Evolutionary conservation across 2,888 invertebrate genomes (phyloP).

Genomic region (Drosophila pseudotalamancana): DNA sequence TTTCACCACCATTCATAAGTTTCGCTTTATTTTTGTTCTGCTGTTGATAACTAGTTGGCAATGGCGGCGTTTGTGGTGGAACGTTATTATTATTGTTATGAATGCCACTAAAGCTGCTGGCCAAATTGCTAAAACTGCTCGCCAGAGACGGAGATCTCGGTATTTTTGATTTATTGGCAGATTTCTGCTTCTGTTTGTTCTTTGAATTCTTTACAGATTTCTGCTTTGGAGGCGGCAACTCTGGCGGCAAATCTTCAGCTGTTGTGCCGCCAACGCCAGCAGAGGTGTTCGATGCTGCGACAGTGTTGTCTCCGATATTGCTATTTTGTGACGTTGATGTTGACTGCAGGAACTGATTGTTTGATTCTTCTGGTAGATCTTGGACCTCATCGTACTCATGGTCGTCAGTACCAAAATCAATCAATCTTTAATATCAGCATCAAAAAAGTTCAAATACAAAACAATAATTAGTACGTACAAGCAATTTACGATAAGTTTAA

Average conservation of each 20-base stretch:
- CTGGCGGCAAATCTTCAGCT: slow-evolving; percentile 68
- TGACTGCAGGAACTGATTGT: slow-evolving; percentile 59
- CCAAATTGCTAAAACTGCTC: slow-evolving; percentile 75
- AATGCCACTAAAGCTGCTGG: slow-evolving; percentile 66
- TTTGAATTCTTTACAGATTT: slow-evolving; percentile 78
- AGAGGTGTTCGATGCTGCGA: slow-evolving; percentile 32
- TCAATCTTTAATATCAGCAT: slow-evolving; percentile 69
- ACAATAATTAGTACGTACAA: neutral
- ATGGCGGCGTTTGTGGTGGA: slow-evolving; percentile 82
- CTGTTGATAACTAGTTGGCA: slow-evolving; percentile 78
- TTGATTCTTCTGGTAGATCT: slow-evolving; percentile 80
- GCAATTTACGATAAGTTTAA: neutral
- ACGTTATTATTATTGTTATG: slow-evolving; percentile 52
- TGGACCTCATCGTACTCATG: slow-evolving; percentile 83
- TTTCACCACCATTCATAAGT: slow-evolving; percentile 78
- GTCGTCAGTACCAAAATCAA: slow-evolving; percentile 82
- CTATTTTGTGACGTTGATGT: slow-evolving; percentile 47
- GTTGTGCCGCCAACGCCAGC: slow-evolving; percentile 29
- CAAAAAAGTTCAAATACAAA: neutral
- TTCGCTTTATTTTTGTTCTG: slow-evolving; percentile 67
- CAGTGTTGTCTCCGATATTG: slow-evolving; percentile 40
- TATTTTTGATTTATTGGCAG: slow-evolving; percentile 80
- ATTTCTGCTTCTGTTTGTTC: slow-evolving; percentile 72
- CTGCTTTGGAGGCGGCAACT: slow-evolving; percentile 81
- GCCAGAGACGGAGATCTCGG: slow-evolving; percentile 81